These are phyloP conservation scores for Epinephelus cyanopodus DNA, from an alignment of 2,113 vertebrate species.

Conservation along the genomic window DNA sequence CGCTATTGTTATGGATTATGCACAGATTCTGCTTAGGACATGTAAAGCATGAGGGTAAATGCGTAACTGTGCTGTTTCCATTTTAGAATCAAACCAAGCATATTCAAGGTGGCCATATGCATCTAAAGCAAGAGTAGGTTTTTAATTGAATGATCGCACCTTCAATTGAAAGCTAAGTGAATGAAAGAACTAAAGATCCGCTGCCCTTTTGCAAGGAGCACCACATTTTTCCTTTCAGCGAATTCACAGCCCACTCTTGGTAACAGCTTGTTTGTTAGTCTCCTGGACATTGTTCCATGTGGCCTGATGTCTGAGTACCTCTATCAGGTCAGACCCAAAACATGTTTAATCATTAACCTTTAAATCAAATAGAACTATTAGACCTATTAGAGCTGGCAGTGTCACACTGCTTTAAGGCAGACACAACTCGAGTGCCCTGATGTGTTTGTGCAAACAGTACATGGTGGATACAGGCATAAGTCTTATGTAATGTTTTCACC, in stretches of 20 bases:
- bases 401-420: slow-evolving; percentile 14
- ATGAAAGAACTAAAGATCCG: neutral
- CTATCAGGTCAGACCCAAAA: slow-evolving; percentile 17
- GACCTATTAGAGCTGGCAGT: slow-evolving; percentile 34
- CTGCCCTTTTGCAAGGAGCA: neutral
- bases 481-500: neutral
- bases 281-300: slow-evolving; percentile 13
- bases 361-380: slow-evolving; percentile 57
- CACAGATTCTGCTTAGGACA: neutral
- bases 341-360: slow-evolving; percentile 46
- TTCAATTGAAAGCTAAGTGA: slow-evolving; percentile 16
- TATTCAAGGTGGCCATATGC: too few relatives aligned
- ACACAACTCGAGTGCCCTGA: neutral
- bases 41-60: neutral
- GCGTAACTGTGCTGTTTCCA: neutral
- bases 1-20: neutral
- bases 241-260: neutral
- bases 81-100: neutral
- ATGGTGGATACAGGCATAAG: neutral
- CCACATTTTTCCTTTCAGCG: neutral
- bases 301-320: neutral
- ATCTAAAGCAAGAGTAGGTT: neutral
- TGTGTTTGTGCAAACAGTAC: neutral
- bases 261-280: slow-evolving; percentile 21
- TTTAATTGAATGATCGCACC: slow-evolving; percentile 3